A percentile compares a stretch with the other conserved stretches of the same genome.
phyloP scores from a whole-genome alignment of 1,140 invertebrate genomes.

The Episyrphus balteatus region DNA sequence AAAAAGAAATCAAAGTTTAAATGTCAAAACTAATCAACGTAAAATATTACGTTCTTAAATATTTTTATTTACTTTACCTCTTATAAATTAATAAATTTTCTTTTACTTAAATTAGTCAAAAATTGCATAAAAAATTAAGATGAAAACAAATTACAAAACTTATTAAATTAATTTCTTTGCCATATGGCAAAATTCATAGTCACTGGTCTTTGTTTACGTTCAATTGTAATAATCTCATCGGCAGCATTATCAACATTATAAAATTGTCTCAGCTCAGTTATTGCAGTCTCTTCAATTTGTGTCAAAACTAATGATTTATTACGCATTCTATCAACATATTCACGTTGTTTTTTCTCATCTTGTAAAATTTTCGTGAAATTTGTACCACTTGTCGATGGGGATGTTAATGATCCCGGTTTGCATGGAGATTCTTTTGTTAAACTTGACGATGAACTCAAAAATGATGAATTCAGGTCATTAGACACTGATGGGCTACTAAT shows the following conservation, averaged over 20 bases:
- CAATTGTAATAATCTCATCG: slow-evolving; percentile 51
- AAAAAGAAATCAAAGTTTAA: too few species aligned
- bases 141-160: not conserved
- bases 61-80: too few species aligned
- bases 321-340: slow-evolving; percentile 40
- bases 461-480: not conserved
- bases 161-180: slow-evolving; percentile 17
- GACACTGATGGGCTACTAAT: slow-evolving; percentile 3
- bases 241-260: slow-evolving; percentile 45
- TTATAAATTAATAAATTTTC: too few species aligned
- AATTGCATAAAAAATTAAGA: slow-evolving; percentile 7
- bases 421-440: not conserved
- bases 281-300: slow-evolving; percentile 59
- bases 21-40: too few species aligned
- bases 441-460: not conserved
- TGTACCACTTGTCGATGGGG: slow-evolving; percentile 8
- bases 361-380: slow-evolving; percentile 42
- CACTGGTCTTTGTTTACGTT: slow-evolving; percentile 27
- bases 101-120: too few species aligned
- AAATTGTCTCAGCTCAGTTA: slow-evolving; percentile 47
- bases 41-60: too few species aligned
- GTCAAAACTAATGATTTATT: slow-evolving; percentile 47
- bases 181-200: slow-evolving; percentile 31
- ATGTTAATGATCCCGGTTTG: not conserved
- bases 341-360: slow-evolving; percentile 41